These are phyloP conservation scores for Smutsia temminckii DNA, from an alignment of 2,797 vertebrate species.

Conservation along the genomic window DNA sequence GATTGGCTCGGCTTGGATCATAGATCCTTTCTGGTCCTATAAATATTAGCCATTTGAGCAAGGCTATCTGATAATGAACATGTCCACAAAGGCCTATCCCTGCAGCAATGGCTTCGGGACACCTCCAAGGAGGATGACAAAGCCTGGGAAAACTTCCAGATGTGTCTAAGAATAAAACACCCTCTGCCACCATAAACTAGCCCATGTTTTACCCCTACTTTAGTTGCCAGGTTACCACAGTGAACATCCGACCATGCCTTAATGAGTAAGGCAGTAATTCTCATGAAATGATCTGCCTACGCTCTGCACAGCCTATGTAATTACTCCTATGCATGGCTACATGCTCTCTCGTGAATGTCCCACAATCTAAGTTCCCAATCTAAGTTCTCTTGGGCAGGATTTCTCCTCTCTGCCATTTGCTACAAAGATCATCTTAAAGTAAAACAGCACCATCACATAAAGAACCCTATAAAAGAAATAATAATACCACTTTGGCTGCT, in stretches of 20 bases:
- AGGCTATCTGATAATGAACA: not conserved
- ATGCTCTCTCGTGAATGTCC: conserved; percentile 3
- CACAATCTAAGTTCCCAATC: not conserved
- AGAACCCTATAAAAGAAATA: conserved; percentile 14
- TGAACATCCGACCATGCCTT: not conserved
- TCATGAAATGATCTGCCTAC: not conserved
- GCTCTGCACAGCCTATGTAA: not conserved
- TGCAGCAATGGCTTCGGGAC: not conserved
- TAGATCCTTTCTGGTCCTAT: not conserved
- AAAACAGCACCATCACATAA: conserved; percentile 8
- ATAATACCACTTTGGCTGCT: not conserved
- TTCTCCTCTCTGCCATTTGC: conserved; percentile 27
- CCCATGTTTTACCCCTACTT: not conserved
- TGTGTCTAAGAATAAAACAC: not conserved
- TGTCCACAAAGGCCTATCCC: not conserved
- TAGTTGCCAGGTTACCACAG: not conserved
- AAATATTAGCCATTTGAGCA: not conserved
- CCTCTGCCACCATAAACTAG: not conserved
- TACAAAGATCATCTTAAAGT: conserved; percentile 30
- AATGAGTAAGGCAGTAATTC: conserved; percentile 38
- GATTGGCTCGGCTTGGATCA: not conserved
- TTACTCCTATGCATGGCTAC: not conserved
- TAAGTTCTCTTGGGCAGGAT: conserved; percentile 17
- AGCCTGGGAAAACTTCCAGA: not conserved
- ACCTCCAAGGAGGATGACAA: not conserved